Conservation (phyloP, 2,797 vertebrate genomes). For the Rhynchonycteris naso region DNA sequence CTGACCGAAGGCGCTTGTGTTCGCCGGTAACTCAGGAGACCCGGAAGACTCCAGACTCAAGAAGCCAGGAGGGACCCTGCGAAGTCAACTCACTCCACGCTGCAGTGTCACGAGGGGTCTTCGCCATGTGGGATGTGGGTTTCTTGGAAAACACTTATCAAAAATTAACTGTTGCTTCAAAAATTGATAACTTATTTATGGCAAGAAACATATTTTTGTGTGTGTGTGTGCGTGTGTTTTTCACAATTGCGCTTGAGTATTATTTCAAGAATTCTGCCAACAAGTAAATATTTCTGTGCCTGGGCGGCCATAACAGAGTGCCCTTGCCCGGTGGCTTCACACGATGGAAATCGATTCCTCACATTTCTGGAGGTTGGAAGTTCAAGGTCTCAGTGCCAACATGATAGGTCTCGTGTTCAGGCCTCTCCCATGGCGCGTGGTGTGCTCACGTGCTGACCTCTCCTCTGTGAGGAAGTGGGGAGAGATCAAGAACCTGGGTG, state of each 20-base stretch:
- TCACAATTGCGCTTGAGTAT: neutral
- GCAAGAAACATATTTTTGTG: too few species aligned
- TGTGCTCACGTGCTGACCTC: neutral
- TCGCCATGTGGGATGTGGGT: fast-evolving
- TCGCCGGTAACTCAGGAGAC: neutral
- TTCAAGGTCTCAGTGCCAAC: neutral
- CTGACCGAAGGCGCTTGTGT: too few species aligned
- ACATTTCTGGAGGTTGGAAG: neutral
- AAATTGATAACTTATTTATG: neutral
- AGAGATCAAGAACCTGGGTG: neutral
- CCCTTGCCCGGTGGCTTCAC: neutral
- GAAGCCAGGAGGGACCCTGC: fast-evolving
- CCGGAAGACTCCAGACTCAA: neutral
- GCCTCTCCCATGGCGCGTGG: neutral
- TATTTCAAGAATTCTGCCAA: neutral
- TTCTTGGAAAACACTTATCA: conserved; percentile 29
- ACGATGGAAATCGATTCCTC: neutral
- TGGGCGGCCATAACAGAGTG: neutral
- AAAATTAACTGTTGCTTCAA: neutral
- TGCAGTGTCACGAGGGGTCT: neutral
- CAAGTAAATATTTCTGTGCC: neutral
- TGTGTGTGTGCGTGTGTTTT: neutral
- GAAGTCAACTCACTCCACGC: too few species aligned
- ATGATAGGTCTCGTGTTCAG: neutral
- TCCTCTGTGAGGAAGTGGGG: neutral